Percentiles rank a stretch among this genome's conserved stretches.
Conservation (phyloP, 1,140 invertebrate genomes). For the Ladona fulva region DNA sequence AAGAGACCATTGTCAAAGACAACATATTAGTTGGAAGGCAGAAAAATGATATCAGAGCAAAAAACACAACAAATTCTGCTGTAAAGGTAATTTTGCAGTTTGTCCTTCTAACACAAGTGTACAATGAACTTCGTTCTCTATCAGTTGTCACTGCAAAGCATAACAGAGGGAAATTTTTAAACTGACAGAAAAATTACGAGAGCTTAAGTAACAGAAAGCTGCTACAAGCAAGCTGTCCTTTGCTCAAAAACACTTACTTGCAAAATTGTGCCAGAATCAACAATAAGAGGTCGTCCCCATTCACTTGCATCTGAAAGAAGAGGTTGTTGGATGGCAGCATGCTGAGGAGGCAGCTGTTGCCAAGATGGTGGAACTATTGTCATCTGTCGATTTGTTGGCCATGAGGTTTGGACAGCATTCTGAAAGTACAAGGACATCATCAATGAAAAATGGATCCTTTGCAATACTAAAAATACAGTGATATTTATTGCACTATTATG, state of each 20-base stretch:
- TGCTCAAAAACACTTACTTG: constrained; percentile 39
- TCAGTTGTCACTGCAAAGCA: too few species aligned
- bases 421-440: constrained; percentile 30
- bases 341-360: constrained; percentile 66
- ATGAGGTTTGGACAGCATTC: constrained; percentile 73
- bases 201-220: too few species aligned
- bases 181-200: too few species aligned
- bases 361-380: constrained; percentile 80
- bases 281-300: constrained; percentile 69
- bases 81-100: too few species aligned
- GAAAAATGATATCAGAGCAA: too few species aligned
- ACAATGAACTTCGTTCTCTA: too few species aligned
- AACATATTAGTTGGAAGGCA: too few species aligned
- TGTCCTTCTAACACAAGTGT: too few species aligned
- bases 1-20: too few species aligned
- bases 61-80: too few species aligned
- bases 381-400: constrained; percentile 63
- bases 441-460: constrained; percentile 12
- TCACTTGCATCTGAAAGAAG: constrained; percentile 56
- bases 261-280: constrained; percentile 64
- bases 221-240: too few species aligned
- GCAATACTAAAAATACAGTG: neutral
- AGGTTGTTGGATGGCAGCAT: constrained; percentile 62
- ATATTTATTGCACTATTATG: neutral
- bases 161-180: too few species aligned